These are phyloP conservation scores for Gryllus bimaculatus DNA, from an alignment of 1,140 invertebrate species.

Conservation along the genomic window DNA sequence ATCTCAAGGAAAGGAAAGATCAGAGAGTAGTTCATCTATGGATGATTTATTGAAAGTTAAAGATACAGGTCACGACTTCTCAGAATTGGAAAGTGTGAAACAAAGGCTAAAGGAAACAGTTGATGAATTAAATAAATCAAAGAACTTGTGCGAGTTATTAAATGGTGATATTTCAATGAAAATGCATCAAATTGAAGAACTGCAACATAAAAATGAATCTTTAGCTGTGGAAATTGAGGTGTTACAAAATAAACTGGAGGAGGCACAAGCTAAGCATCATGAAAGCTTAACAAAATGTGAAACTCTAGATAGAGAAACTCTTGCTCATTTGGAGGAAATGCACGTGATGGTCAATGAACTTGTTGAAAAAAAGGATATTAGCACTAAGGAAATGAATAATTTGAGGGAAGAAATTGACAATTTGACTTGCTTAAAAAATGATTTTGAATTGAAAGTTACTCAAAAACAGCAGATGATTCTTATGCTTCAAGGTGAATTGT, in stretches of 20 bases:
- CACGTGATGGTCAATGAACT: neutral
- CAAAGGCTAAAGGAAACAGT: neutral
- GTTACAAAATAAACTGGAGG: neutral
- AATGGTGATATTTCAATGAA: neutral
- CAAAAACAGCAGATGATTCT: slow-evolving; percentile 26
- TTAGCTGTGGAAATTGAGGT: neutral
- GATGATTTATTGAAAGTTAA: neutral
- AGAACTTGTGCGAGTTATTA: neutral
- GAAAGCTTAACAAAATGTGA: neutral
- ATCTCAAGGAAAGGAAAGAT: neutral
- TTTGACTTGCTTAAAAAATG: slow-evolving; percentile 19
- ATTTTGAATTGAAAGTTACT: slow-evolving; percentile 24
- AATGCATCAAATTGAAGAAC: neutral
- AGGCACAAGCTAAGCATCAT: neutral
- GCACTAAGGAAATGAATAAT: neutral
- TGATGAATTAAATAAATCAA: neutral
- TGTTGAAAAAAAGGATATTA: neutral
- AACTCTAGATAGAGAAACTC: neutral
- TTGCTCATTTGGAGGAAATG: neutral
- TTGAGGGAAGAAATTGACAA: slow-evolving; percentile 15
- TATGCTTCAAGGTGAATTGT: slow-evolving; percentile 27
- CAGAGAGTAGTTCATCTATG: neutral
- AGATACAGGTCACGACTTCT: neutral
- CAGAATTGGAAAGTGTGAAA: neutral
- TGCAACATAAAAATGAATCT: neutral